These are phyloP conservation scores for Ruditapes philippinarum DNA, from an alignment of 1,140 invertebrate species.

Conservation along the genomic window DNA sequence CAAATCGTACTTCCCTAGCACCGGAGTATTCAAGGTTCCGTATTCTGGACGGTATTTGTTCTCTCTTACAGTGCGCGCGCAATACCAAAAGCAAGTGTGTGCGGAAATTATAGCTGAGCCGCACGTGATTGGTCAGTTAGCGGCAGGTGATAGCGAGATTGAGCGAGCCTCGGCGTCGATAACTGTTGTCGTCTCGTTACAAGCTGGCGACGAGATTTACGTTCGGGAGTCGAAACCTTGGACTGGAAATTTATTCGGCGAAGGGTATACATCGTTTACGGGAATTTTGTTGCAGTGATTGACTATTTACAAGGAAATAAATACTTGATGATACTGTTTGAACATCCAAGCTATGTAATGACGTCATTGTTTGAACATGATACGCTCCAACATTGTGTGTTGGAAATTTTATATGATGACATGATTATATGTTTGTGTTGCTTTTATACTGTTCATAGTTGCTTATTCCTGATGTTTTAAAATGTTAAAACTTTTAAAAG, in stretches of 20 bases:
- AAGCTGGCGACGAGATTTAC: constrained; percentile 25
- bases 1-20: background rate
- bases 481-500: no score
- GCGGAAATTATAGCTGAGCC: constrained; percentile 37
- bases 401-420: no score
- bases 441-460: no score
- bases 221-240: constrained; percentile 27
- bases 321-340: no score
- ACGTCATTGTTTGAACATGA: no score
- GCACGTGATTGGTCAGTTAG: constrained; percentile 7
- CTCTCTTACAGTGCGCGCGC: constrained; percentile 45
- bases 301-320: no score
- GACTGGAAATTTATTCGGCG: constrained; percentile 44
- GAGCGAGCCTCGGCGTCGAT: constrained; percentile 27
- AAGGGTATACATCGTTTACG: constrained; percentile 33
- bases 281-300: constrained; percentile 32
- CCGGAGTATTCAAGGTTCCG: constrained; percentile 45
- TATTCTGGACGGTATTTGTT: constrained; percentile 42
- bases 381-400: no score
- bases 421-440: no score
- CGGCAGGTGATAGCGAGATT: constrained; percentile 41
- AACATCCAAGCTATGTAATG: no score
- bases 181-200: constrained; percentile 20
- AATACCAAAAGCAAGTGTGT: constrained; percentile 38
- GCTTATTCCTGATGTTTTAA: no score